A percentile compares a stretch with the other conserved stretches of the same genome.
phyloP scores from a whole-genome alignment of 2,888 invertebrate species.

The Cyrtodaria siliqua region DNA sequence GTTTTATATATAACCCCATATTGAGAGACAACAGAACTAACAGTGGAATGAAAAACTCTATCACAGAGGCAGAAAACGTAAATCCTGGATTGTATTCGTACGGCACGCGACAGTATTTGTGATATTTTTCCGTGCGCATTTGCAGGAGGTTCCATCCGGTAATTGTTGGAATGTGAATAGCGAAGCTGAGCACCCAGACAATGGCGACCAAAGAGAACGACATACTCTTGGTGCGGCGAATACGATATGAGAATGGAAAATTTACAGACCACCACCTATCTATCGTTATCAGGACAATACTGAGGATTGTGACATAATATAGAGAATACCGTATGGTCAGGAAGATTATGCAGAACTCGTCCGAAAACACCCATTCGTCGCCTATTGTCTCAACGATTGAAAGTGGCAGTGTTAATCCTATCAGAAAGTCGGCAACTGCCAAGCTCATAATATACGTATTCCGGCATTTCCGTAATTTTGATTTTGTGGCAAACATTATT shows the following conservation, averaged over 20 bases:
- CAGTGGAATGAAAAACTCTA: slow-evolving; percentile 74
- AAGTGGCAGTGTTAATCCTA: slow-evolving; percentile 77
- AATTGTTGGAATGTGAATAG: slow-evolving; percentile 71
- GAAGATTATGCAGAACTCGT: slow-evolving; percentile 64
- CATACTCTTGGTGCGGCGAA: slow-evolving; percentile 70
- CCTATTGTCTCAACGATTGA: slow-evolving; percentile 71
- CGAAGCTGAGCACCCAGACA: slow-evolving; percentile 73
- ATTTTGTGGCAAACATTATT: slow-evolving; percentile 71
- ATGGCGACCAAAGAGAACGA: slow-evolving; percentile 65
- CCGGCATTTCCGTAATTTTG: slow-evolving; percentile 72
- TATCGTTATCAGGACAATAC: slow-evolving; percentile 77
- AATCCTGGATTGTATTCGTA: slow-evolving; percentile 66
- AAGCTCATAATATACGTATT: slow-evolving; percentile 80
- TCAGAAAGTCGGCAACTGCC: slow-evolving; percentile 76
- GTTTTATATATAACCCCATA: slow-evolving; percentile 76
- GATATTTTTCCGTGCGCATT: slow-evolving; percentile 21
- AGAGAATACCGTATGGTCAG: slow-evolving; percentile 71
- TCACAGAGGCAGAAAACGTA: slow-evolving; percentile 62
- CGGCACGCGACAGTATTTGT: slow-evolving; percentile 61
- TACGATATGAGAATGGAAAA: slow-evolving; percentile 79
- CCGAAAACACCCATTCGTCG: slow-evolving; percentile 60
- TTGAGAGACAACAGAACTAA: slow-evolving; percentile 73
- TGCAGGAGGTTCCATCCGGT: slow-evolving; percentile 69
- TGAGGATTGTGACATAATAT: slow-evolving; percentile 75
- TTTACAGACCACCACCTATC: slow-evolving; percentile 81